Evolutionary conservation across 2,113 vertebrate genomes (phyloP), one percentile per base, ranked within the genome.

Genomic region (Sceloporus undulatus): DNA sequence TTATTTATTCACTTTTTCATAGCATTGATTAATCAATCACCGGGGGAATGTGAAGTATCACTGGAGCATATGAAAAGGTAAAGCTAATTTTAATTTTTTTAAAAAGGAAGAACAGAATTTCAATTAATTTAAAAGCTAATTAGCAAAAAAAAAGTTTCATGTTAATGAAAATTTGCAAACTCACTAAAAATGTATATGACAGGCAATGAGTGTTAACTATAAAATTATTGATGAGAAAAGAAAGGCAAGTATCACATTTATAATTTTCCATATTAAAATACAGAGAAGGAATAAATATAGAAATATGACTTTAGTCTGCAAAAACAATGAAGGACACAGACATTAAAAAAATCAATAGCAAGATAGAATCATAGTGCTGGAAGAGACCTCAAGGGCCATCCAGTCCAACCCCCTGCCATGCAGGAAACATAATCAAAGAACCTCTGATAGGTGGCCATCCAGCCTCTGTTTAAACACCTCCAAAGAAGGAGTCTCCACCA

Each of bases 11-110:
- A 71, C 48, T 86, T 48, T 68, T 27, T 66, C 59, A 79, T n/a
- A 70, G 59, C 85, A 86, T 59, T 11, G 21, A 86, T 13, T 48
- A 42, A 38, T 40, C 25, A 85, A 62, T 75, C 83, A 85, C 11
- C 65, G 29, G 29, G 25, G 38, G 38, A 68, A 79, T 27, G 25
- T 2, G 27, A 52, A 62, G 54, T 56, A 77, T 34, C 65, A 70
- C 66, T n/a, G 48, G 42, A 83, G 68, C 16, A 80, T 59, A 34
- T 80, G 19, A 80, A 86, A 38, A 79, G 68, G 42, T 19, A 68
- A 84, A 74, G 14, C 65, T 76, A 77, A 21, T 74, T 40, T 23
- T 34, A 9, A 59, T 38, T 56, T 54, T 4, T 80, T 83, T 38
- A 19, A 25, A 38, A 38, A 79, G 23, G 27, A 71, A 71, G 25